Evolutionary conservation across 2,797 vertebrate species (phyloP).

Genomic region (Enteromius anoplus): DNA sequence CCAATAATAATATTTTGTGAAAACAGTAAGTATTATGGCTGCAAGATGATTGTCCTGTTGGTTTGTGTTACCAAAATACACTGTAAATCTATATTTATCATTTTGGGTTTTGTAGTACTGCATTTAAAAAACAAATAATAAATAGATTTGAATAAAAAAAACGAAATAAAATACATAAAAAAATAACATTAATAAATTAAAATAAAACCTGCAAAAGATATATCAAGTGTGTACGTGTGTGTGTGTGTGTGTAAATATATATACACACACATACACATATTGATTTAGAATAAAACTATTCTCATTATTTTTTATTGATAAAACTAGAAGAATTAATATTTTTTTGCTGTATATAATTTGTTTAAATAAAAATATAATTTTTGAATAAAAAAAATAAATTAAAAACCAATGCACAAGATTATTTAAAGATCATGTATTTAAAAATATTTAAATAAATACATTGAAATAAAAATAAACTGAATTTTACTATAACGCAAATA

Average conservation of each 20-base stretch:
- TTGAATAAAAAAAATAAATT: not conserved
- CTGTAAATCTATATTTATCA: not conserved
- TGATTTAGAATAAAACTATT: too few species aligned
- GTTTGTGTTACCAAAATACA: not conserved
- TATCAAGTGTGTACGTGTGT: too few species aligned
- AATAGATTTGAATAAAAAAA: not conserved
- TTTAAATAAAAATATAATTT: not conserved
- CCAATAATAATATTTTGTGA: conserved; percentile 6
- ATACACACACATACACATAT: too few species aligned
- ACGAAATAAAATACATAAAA: not conserved
- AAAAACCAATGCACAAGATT: not conserved
- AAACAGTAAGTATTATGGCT: not conserved
- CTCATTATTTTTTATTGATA: not conserved
- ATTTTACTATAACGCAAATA: not conserved
- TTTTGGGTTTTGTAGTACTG: not conserved
- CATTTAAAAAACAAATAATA: not conserved
- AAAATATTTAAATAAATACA: not conserved
- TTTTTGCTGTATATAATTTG: not conserved
- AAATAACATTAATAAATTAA: too few species aligned
- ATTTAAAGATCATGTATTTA: not conserved
- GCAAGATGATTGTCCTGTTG: not conserved
- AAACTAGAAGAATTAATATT: not conserved
- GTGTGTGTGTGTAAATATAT: too few species aligned
- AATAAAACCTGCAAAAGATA: too few species aligned
- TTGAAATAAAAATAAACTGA: not conserved